Base-by-base conservation (phyloP, 2,888 invertebrate genomes). In the Andrena flavipes region DNA sequence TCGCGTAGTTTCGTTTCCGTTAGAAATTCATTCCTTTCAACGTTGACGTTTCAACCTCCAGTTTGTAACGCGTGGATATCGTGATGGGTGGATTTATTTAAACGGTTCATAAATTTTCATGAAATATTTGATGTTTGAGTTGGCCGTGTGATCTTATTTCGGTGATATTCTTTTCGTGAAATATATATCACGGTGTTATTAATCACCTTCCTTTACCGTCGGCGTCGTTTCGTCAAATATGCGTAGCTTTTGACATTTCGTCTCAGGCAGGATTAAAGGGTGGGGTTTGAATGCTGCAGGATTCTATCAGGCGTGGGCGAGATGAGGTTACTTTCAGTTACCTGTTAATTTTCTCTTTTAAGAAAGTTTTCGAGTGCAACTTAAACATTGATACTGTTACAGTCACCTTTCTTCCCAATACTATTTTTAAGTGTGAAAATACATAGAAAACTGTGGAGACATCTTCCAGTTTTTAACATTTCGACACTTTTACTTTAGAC, bases 21-120 rank as follows among this genome's bases (percentile, higher is more conserved):
- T 13, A 42, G 5, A 42, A 56, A 51, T 51, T 51, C 20, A 20
- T 20, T 7, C 51, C 51, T 51, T 20, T 51, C 20, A 20, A 20
- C 8, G 51, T 51, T 20, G 51, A 51, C 51, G 8, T 51, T 51
- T 20, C 51, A 20, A 20, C 20, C 20, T 51, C 7, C 20, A 51
- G 51, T 51, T 20, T 59, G 26, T 29, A 29, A 16, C 16, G 6
- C 16, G 51, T 35, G 35, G 23, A 35, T 10, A n/a, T 26, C 54
- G 51, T 10, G 35, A n/a, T 35, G 20, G 16, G 10, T n/a, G 35
- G 51, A 72, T 20, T 29, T 30, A 30, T 63, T 54, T n/a, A 10
- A 35, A 51, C 4, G 30, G 62, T 20, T 20, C 71, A 30, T 71
- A 63, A 63, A 51, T 64, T 73, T 73, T 35, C 23, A 42, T 73